A percentile compares a stretch with the other conserved stretches of the same genome.
Evolutionary conservation across 2,113 vertebrate genomes (phyloP).

Genomic region (Pedionomus torquatus): DNA sequence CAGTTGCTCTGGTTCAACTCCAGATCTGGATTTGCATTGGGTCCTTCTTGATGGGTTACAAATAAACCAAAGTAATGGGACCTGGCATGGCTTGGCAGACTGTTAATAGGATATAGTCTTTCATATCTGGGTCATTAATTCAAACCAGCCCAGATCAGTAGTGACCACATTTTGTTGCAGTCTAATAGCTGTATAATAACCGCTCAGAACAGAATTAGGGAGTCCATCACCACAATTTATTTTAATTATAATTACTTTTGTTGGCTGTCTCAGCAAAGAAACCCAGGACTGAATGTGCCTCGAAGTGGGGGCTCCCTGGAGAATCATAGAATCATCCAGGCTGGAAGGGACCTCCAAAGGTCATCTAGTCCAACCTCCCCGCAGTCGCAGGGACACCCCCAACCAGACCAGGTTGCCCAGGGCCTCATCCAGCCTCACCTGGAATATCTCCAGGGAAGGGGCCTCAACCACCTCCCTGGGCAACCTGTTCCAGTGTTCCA

Average conservation of each 20-base stretch:
- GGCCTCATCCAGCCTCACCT: too few species aligned
- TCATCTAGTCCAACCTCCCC: too few species aligned
- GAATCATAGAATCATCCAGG: too few species aligned
- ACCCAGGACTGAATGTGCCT: neutral
- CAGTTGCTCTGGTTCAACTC: slow-evolving; percentile 21
- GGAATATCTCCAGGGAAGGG: too few species aligned
- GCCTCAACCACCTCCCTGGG: too few species aligned
- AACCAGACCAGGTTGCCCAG: too few species aligned
- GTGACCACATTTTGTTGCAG: slow-evolving; percentile 14
- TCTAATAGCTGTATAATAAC: slow-evolving; percentile 35
- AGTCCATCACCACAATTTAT: slow-evolving; percentile 27
- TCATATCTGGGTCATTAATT: slow-evolving; percentile 46
- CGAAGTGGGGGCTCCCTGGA: neutral
- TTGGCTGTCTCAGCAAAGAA: neutral
- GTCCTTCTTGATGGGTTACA: neutral
- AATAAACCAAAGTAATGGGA: slow-evolving; percentile 50
- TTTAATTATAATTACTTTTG: slow-evolving; percentile 16
- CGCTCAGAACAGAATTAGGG: slow-evolving; percentile 12
- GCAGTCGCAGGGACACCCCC: too few species aligned
- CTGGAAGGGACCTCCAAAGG: too few species aligned
- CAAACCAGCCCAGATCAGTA: slow-evolving; percentile 35
- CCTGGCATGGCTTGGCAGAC: slow-evolving; percentile 22
- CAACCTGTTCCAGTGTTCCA: too few species aligned
- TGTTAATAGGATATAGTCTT: slow-evolving; percentile 43
- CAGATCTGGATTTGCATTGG: slow-evolving; percentile 34